phyloP scores from a whole-genome alignment of 2,113 vertebrate species.

The Rhadina sibilatrix region DNA sequence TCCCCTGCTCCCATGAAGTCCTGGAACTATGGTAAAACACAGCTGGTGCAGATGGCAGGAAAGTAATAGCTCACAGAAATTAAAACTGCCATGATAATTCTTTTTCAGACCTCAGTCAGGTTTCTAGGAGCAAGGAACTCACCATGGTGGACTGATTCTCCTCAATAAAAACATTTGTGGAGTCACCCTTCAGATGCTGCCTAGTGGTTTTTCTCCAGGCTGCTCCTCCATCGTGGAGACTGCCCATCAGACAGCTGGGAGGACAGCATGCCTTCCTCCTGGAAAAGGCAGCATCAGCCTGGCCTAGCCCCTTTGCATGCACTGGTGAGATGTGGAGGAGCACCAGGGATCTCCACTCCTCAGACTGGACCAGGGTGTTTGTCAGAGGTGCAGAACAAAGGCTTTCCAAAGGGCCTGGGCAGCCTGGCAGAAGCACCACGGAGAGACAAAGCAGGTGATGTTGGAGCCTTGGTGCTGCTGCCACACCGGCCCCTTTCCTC shows the following conservation, averaged over 20 bases:
- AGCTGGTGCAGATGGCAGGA: not conserved
- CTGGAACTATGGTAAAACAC: not conserved
- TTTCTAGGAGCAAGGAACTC: not conserved
- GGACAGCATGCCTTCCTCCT: not conserved
- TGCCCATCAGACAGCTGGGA: not conserved
- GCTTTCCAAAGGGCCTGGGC: not conserved
- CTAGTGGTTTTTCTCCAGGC: not conserved
- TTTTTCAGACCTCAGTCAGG: not conserved
- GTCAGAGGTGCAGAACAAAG: not conserved
- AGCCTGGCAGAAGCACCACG: not conserved
- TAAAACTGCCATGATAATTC: not conserved
- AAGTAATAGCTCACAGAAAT: not conserved
- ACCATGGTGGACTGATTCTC: not conserved
- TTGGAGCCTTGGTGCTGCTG: not conserved
- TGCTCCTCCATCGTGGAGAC: fast-evolving
- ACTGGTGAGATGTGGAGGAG: not conserved
- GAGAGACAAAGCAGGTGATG: not conserved
- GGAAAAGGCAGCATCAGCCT: not conserved
- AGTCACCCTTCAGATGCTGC: not conserved
- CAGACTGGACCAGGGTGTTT: fast-evolving
- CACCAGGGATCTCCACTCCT: not conserved
- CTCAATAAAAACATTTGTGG: fast-evolving
- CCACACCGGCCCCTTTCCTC: not conserved
- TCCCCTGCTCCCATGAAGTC: not conserved
- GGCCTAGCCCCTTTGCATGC: not conserved